Conservation (phyloP, 2,888 invertebrate species). For the Epirrita christyi region DNA sequence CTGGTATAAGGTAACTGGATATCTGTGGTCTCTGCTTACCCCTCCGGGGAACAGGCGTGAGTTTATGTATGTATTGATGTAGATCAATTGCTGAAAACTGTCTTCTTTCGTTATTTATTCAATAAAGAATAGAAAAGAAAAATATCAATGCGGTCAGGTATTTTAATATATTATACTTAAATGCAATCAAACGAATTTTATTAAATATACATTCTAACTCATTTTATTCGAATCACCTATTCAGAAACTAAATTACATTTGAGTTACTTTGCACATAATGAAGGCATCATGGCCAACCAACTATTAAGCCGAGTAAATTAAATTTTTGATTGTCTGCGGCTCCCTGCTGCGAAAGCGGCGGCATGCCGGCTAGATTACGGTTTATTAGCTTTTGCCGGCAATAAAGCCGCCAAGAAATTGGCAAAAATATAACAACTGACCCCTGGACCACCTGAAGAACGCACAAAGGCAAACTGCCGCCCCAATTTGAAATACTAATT, state of each 20-base stretch:
- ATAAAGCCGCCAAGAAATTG: conserved; percentile 21
- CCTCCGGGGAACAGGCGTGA: too few species aligned
- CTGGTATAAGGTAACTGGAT: too few species aligned
- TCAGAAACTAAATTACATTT: conserved; percentile 17
- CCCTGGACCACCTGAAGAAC: conserved; percentile 23
- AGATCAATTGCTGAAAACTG: too few species aligned
- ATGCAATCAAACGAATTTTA: too few species aligned
- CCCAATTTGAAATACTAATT: conserved; percentile 9
- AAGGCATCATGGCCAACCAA: conserved; percentile 27
- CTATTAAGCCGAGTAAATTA: conserved; percentile 32
- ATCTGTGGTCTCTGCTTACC: too few species aligned
- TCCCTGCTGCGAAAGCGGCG: conserved; percentile 22
- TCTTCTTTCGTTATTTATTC: too few species aligned
- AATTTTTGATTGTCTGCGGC: conserved; percentile 33
- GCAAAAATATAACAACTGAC: conserved; percentile 22
- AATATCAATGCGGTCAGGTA: too few species aligned
- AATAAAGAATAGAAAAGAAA: too few species aligned
- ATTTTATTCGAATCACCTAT: not conserved
- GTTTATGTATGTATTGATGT: too few species aligned
- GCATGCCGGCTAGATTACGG: conserved; percentile 30
- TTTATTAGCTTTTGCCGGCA: conserved; percentile 31
- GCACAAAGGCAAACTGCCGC: conserved; percentile 6
- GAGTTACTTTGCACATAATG: conserved; percentile 23
- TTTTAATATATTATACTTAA: too few species aligned
- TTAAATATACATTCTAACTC: too few species aligned